A percentile compares a stretch with the other conserved stretches of the same genome.
Evolutionary conservation across 2,113 vertebrate genomes (phyloP).

Genomic region (Capricornis sumatraensis): DNA sequence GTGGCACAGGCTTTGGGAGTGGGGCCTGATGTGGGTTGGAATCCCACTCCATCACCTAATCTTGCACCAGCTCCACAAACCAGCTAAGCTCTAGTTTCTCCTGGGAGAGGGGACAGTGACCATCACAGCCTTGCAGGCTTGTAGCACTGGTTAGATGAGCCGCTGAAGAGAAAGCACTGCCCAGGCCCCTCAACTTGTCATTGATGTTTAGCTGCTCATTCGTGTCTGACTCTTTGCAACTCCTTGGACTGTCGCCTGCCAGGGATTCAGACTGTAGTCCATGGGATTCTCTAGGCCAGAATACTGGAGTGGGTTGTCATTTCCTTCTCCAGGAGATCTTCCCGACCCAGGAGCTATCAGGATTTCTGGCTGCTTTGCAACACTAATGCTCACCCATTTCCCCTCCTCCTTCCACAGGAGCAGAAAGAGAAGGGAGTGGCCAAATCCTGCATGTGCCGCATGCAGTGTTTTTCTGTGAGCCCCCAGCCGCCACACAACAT

Average conservation of each 20-base stretch:
- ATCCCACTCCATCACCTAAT: no score
- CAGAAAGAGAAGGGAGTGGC: rapidly evolving
- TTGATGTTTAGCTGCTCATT: not conserved
- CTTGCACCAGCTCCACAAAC: not conserved
- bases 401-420: not conserved
- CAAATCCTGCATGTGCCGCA: rapidly evolving
- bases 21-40: not conserved
- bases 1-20: rapidly evolving
- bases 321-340: not conserved
- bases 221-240: not conserved
- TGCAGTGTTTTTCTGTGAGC: not conserved
- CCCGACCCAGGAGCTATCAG: not conserved
- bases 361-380: not conserved
- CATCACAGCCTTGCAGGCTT: rapidly evolving
- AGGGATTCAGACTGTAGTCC: not conserved
- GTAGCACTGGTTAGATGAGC: rapidly evolving
- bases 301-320: not conserved
- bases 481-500: rapidly evolving
- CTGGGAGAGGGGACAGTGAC: not conserved
- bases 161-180: no score
- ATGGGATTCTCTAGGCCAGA: not conserved
- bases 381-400: rapidly evolving
- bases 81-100: not conserved
- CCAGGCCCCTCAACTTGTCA: rapidly evolving
- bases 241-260: not conserved